Evolutionary conservation across 2,888 invertebrate genomes (phyloP).

Genomic region (Microplitis manilae): DNA sequence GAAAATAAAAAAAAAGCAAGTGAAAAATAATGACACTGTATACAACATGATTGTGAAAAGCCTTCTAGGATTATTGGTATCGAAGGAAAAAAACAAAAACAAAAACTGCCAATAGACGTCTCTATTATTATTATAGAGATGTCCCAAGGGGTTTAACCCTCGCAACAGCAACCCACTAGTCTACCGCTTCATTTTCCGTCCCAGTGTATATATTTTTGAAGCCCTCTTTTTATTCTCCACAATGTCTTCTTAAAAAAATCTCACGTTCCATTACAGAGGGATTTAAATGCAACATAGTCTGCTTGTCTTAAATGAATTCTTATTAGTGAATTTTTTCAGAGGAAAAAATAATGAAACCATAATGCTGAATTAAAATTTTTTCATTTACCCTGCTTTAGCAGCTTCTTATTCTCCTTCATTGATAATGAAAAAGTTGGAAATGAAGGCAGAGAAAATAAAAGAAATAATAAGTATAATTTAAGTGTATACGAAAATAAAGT

Average conservation of each 20-base stretch:
- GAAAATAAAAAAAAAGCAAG: neutral
- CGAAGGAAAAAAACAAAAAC: conserved; percentile 12
- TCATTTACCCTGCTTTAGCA: neutral
- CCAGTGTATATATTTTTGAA: conserved; percentile 36
- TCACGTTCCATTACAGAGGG: conserved; percentile 32
- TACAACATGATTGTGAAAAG: conserved; percentile 23
- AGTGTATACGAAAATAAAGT: conserved; percentile 1
- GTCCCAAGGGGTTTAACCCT: conserved; percentile 37
- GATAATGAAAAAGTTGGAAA: neutral
- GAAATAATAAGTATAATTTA: neutral
- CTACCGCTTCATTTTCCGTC: conserved; percentile 40
- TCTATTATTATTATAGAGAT: conserved; percentile 38
- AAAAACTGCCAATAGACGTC: conserved; percentile 30
- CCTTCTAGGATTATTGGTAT: conserved; percentile 30
- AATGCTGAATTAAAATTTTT: neutral
- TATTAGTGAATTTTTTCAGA: neutral
- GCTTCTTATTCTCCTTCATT: neutral
- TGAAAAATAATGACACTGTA: conserved; percentile 22
- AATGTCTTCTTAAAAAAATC: conserved; percentile 35
- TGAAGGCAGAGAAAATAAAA: conserved; percentile 3
- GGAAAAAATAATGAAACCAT: neutral
- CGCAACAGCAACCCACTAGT: conserved; percentile 31
- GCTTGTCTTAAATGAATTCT: neutral
- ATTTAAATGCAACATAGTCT: neutral
- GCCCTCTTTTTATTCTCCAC: conserved; percentile 34